phyloP scores from a whole-genome alignment of 2,888 invertebrate species.

The Ernsta delagoae region DNA sequence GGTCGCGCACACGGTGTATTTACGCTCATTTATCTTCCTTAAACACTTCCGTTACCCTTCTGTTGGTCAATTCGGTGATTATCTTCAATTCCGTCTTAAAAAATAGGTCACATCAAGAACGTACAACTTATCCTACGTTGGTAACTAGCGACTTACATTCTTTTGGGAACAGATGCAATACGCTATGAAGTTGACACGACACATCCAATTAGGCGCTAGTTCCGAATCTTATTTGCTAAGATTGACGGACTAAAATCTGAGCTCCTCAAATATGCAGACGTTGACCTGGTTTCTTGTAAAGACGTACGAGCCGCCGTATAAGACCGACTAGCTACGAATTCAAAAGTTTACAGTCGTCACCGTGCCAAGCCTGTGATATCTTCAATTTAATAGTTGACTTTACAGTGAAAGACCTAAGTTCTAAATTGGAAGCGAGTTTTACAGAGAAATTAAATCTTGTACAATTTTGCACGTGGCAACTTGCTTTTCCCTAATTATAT shows the following conservation, averaged over 20 bases:
- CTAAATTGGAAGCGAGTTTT: neutral
- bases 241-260: constrained; percentile 13
- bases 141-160: neutral
- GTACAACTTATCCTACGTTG: neutral
- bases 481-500: neutral
- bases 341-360: constrained; percentile 23
- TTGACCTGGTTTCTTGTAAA: constrained; percentile 25
- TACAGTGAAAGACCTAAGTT: neutral
- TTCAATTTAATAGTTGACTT: constrained; percentile 17
- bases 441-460: neutral
- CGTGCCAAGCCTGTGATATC: constrained; percentile 13
- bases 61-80: constrained; percentile 2
- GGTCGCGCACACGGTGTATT: constrained; percentile 15
- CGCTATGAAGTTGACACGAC: neutral
- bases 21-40: constrained; percentile 3
- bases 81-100: constrained; percentile 1
- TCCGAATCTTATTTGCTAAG: constrained; percentile 21
- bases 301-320: constrained; percentile 11
- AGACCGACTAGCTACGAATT: constrained; percentile 9
- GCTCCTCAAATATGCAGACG: constrained; percentile 16
- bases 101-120: neutral
- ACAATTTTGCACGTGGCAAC: neutral
- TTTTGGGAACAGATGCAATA: neutral
- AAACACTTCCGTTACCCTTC: constrained; percentile 3
- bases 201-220: constrained; percentile 15